Base-by-base conservation (phyloP, 2,113 vertebrate genomes). In the Phocoena phocoena region DNA sequence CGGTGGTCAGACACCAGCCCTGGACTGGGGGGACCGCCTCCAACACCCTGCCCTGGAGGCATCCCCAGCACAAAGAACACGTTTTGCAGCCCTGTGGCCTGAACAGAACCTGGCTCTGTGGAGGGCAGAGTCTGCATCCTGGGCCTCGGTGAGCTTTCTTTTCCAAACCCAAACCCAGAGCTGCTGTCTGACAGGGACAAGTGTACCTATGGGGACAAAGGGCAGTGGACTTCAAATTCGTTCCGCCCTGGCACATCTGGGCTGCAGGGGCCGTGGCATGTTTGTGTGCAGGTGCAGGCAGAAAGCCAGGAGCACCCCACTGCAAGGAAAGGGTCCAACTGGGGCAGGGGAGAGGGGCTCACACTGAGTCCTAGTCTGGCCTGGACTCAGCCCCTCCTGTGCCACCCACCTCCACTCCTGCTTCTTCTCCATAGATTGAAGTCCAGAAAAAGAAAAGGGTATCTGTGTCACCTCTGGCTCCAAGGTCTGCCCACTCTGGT, bases 51-150 rank as follows among this genome's bases (percentile, higher is more conserved):
- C 68, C 65, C 80, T 60, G 60, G 47, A 85, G 62, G 38, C 88
- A 8, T 44, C 62, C 33, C 31, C 44, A 3, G 10, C 71, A 96
- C 97, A 95, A 97, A 97, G 96, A 87, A 60, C 53, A 90, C 96
- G 79, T 94, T 97, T 25, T 91, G 67, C 41, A 63, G 89, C 53
- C 83, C 60, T 55, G 44, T 1, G n/a, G 83, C 88, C 73, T 70
- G 55, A 92, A 77, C 70, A 80, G 85, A 77, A 70, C 28, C 82
- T 47, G 47, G 82, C 60, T 26, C 92, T 62, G 25, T 63, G 44
- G 88, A 94, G 53, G 47, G 85, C 81, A 81, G 55, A 41, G 33
- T 68, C 80, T 90, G 50, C 31, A 4, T 85, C 74, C 71, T 25
- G 67, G 8, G 87, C 62, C 47, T 76, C 87, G 0, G 1, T 26